Base-by-base conservation (phyloP, 1,140 invertebrate genomes). In the Drosophila elegans region DNA sequence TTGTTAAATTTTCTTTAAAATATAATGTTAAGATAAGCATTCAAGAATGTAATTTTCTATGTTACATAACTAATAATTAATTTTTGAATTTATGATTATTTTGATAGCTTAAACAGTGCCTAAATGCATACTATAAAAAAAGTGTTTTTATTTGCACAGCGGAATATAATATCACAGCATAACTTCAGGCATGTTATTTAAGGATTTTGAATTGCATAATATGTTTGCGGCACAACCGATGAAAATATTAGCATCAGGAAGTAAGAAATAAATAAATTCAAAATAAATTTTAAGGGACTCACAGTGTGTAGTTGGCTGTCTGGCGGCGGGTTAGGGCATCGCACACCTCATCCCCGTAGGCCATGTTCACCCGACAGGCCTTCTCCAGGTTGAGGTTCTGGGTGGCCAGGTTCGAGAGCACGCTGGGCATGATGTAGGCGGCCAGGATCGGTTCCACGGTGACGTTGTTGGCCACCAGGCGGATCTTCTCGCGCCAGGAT, bases 381-480 rank as follows among this genome's bases (percentile, higher is more conserved):
- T 97, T 97, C 91, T 97, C 96, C 78, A 97, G 93, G 80, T 96
- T 97, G 12, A 97, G 93, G 92, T 97, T 97, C 91, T 96, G 96
- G 12, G 95, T 96, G 16, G 96, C 96, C 41, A 97, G 90, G n/a
- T 94, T 95, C 1, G 96, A 95, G 1, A 97, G 92, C 12, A 96
- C 96, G 62, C 95, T 96, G 1, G 96, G 95, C 93, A 97, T 96
- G 12, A 97, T 96, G 84, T 96, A 97, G 71, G 95, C 95, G 0
- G 95, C 95, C 36, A 97, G 90, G 93, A 97, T 95, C 0, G 96
- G 96, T 82, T 97, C 96, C 4, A 97, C 96, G 0, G 96, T 97
- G 38, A 96, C 95, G 78, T 96, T 95, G 34, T 94, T 93, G n/a
- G 93, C 92, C 80, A 95, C 92, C 36, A 93, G 92, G 55, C 84